Evolutionary conservation across 2,888 invertebrate species (phyloP), one percentile per base, ranked within the genome.

Genomic region (Nesidiocoris tenuis): DNA sequence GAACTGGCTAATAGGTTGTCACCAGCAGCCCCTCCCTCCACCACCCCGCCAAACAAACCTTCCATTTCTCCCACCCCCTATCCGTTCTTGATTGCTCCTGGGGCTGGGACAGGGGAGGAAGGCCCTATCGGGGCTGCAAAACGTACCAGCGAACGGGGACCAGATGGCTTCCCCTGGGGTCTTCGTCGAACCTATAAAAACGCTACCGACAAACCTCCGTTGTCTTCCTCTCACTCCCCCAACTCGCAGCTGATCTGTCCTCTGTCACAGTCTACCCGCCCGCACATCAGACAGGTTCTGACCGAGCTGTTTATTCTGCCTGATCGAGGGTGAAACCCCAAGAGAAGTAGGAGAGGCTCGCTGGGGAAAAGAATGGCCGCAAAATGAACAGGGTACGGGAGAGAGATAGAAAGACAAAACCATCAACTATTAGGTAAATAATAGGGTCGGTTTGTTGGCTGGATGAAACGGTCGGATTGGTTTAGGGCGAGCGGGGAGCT

Each of bases 1-100:
- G 74, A 74, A 74, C 74, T 66, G 74, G 74, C 74, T 74, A 74
- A 74, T 74, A 74, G 74, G 74, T 64, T 74, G 74, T 74, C 74
- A 74, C 74, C 59, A 57, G 56, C 74, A 74, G 74, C 57, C 19
- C 64, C 39, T 25, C 23, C 7, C 12, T n/a, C 21, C 56, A 59
- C 39, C 18, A 54, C 67, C 22, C 5, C 3, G 7, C 56, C 57
- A n/a, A 1, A 7, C 18, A 19, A 39, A 39, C 19, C 18, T 65
- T 25, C 19, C 25, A 19, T 39, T 39, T 23, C 25, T 65, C 19
- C 65, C 65, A 65, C 63, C 55, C 67, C 56, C 54, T 57, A 23
- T 55, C 67, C 55, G 67, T 54, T 56, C 57, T 67, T 70, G 56
- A 59, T 70, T 70, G 56, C 54, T 55, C 17, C 54, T 54, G 67